phyloP scores from a whole-genome alignment of 2,888 invertebrate species.

The Nasonovia ribisnigri region DNA sequence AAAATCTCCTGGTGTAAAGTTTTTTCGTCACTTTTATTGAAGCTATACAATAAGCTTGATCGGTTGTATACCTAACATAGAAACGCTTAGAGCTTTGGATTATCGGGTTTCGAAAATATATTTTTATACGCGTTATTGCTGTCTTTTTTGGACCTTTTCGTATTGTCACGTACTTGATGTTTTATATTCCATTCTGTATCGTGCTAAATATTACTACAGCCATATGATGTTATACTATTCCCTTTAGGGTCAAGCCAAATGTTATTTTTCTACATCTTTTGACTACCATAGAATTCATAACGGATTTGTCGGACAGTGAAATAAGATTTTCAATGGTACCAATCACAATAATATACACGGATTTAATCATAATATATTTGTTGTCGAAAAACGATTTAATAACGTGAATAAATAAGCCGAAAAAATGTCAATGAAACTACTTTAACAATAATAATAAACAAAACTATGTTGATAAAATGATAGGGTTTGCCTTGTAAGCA shows the following conservation, averaged over 20 bases:
- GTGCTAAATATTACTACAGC: slow-evolving; percentile 41
- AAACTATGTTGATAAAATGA: neutral
- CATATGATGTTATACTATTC: slow-evolving; percentile 36
- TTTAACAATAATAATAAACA: neutral
- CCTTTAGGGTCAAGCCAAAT: slow-evolving; percentile 32
- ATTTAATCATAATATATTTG: slow-evolving; percentile 39
- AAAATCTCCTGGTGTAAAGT: slow-evolving; percentile 23
- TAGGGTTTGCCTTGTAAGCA: neutral
- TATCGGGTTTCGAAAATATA: slow-evolving; percentile 46
- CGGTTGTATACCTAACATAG: slow-evolving; percentile 24
- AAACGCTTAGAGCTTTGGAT: slow-evolving; percentile 46
- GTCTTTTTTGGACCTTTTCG: slow-evolving; percentile 55
- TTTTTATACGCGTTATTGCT: slow-evolving; percentile 45
- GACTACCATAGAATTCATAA: slow-evolving; percentile 12
- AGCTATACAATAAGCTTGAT: neutral
- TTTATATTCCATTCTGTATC: slow-evolving; percentile 53
- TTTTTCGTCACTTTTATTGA: slow-evolving; percentile 52
- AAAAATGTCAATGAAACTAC: neutral
- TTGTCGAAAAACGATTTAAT: neutral
- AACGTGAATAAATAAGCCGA: neutral
- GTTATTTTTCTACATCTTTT: slow-evolving; percentile 11
- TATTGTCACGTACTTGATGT: slow-evolving; percentile 60
- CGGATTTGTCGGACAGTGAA: slow-evolving; percentile 35
- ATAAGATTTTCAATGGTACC: slow-evolving; percentile 34
- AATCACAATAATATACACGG: slow-evolving; percentile 4